Conservation (phyloP, 2,797 vertebrate species). For the Sitta carolinensis region DNA sequence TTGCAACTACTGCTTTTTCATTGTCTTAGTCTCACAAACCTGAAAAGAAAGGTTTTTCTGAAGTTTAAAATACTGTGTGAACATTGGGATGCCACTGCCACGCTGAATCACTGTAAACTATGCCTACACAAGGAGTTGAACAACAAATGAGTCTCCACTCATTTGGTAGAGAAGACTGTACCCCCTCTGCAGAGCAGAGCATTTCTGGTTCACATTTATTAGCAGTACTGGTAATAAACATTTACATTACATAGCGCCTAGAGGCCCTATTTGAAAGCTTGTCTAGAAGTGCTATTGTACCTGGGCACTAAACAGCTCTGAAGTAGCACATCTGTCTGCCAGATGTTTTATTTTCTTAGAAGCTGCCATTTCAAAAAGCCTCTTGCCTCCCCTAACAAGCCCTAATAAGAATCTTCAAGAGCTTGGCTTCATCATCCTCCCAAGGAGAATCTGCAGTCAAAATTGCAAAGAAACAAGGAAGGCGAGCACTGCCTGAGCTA, state of each 20-base stretch:
- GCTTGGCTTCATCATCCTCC: neutral
- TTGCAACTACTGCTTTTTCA: neutral
- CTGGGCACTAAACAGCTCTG: constrained; percentile 41
- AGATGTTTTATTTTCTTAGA: constrained; percentile 31
- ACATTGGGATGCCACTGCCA: neutral
- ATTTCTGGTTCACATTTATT: constrained; percentile 30
- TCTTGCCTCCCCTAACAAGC: neutral
- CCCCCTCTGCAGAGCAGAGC: neutral
- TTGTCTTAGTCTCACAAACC: neutral
- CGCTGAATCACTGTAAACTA: neutral
- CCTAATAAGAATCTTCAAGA: neutral
- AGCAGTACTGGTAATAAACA: neutral
- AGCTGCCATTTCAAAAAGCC: neutral
- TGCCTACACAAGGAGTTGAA: neutral
- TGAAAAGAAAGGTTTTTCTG: neutral
- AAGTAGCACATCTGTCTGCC: constrained; percentile 33
- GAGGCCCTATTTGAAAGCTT: constrained; percentile 8
- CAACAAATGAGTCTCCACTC: neutral
- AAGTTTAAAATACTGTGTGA: neutral
- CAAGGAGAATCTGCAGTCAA: neutral
- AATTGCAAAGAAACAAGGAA: fast-evolving
- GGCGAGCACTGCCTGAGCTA: neutral
- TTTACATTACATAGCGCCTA: constrained; percentile 25
- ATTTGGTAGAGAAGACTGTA: neutral
- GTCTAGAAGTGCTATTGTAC: constrained; percentile 37